A percentile compares a stretch with the other conserved stretches of the same genome.
Conservation (phyloP, 2,888 invertebrate genomes). For the Chalcosyrphus nemorum region DNA sequence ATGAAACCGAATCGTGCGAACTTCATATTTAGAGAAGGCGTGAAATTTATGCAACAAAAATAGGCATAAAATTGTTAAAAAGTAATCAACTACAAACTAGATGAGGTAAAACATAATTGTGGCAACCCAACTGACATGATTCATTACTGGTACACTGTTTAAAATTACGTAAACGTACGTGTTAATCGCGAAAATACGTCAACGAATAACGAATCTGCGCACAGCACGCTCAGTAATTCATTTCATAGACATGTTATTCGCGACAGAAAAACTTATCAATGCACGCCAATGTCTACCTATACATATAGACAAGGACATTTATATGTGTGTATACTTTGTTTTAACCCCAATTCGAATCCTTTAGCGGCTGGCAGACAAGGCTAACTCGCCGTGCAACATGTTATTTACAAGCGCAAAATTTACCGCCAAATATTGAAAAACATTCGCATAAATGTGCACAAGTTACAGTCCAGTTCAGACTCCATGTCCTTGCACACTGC, state of each 20-base stretch:
- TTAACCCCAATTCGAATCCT: neutral
- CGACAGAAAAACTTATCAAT: slow-evolving; percentile 21
- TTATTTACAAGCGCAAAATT: slow-evolving; percentile 34
- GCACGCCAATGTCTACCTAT: neutral
- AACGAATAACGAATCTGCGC: slow-evolving; percentile 26
- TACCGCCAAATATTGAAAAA: slow-evolving; percentile 25
- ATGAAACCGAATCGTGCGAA: no score
- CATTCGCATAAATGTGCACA: neutral
- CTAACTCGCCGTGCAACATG: slow-evolving; percentile 29
- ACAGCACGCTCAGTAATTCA: slow-evolving; percentile 17
- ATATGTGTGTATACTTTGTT: no score
- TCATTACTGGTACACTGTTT: neutral
- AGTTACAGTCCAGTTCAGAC: neutral
- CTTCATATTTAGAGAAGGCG: no score
- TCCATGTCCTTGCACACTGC: neutral
- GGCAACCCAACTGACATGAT: neutral
- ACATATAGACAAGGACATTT: no score
- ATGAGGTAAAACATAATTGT: neutral
- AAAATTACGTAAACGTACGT: no score
- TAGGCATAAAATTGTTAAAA: no score
- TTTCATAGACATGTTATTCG: slow-evolving; percentile 22
- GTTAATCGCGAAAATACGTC: neutral
- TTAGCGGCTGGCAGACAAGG: neutral
- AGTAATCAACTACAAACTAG: no score
- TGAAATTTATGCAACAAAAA: no score